Evolutionary conservation across 1,140 invertebrate species (phyloP), one percentile per base, ranked within the genome.

Genomic region (Macrobrachium rosenbergii): DNA sequence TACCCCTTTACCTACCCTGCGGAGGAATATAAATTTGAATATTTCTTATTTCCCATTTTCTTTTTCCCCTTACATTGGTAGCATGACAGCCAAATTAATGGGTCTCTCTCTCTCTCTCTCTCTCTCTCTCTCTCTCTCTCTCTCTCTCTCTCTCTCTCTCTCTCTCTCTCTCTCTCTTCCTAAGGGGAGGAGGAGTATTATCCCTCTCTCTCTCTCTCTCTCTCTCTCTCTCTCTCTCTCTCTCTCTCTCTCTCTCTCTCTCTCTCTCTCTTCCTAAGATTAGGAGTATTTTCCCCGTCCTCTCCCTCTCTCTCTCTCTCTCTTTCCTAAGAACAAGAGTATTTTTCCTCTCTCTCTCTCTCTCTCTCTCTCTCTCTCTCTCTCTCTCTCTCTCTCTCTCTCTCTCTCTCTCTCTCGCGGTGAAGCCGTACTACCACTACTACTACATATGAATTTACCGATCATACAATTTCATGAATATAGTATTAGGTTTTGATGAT

Each of bases 381-480:
- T 59, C 76, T 21, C 76, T 23, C 76, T 23, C 45, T 59, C 76
- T 23, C 76, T 59, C 76, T 58, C 37, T 78, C 52, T 58, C 37
- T 58, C 37, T 21, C 52, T 52, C 37, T 78, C 37, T 52, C 21
- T 17, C 16, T 58, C 76, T 52, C 21, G 17, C 43, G 16, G 58
- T 69, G 67, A 23, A 23, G 67, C 12, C 67, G 67, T 37, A 19
- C 67, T n/a, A n/a, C n/a, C n/a, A n/a, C n/a, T n/a, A n/a, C n/a
- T n/a, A n/a, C n/a, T 11, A 81, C 77, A 73, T 80, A 60, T 79
- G 76, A 86, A 80, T 86, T 79, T 80, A 87, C 84, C 69, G 62
- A 73, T 87, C 77, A 62, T 87, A 87, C 84, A 87, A 81, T 87
- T 87, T 81, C 84, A 87, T 87, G 84, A 87, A 87, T 87, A 87